A percentile compares a stretch with the other conserved stretches of the same genome.
These are phyloP conservation scores for Blastomussa wellsi DNA, from an alignment of 92 coral and sea anemone species.

Conservation along the genomic window DNA sequence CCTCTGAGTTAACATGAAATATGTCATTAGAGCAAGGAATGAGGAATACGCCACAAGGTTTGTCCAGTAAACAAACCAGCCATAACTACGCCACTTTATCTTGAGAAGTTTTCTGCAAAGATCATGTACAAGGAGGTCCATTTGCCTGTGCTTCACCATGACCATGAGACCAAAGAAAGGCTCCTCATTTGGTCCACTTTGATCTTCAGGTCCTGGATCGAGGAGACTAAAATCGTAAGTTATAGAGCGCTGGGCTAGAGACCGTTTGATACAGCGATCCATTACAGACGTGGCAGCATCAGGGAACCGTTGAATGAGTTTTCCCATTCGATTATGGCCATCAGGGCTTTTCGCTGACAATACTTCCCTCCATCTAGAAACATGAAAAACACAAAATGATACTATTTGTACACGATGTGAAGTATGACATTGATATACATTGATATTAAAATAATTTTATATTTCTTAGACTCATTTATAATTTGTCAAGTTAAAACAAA, in stretches of 20 bases:
- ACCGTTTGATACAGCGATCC: conserved; percentile 79
- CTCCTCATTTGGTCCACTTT: conserved; percentile 25
- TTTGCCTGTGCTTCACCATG: conserved; percentile 62
- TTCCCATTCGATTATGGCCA: conserved; percentile 59
- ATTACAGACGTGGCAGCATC: conserved; percentile 70
- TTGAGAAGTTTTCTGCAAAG: conserved; percentile 68
- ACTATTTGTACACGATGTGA: background rate
- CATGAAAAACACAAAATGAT: background rate
- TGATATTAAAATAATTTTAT: too few relatives aligned
- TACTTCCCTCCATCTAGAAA: conserved; percentile 33
- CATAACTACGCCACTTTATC: conserved; percentile 77
- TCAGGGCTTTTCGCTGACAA: conserved; percentile 36
- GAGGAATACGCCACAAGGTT: conserved; percentile 56
- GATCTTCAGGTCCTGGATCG: conserved; percentile 79
- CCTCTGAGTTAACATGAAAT: conserved; percentile 67
- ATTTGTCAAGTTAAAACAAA: too few relatives aligned
- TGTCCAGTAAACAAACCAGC: conserved; percentile 58
- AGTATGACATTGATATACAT: too few relatives aligned
- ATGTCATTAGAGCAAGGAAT: conserved; percentile 62
- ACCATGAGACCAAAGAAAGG: conserved; percentile 73
- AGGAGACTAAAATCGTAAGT: conserved; percentile 81
- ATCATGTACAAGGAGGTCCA: conserved; percentile 69
- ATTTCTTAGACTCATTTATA: too few relatives aligned
- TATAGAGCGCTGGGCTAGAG: conserved; percentile 58
- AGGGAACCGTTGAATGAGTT: conserved; percentile 71